Base-by-base conservation (phyloP, 2,113 vertebrate genomes). In the Podarcis muralis region DNA sequence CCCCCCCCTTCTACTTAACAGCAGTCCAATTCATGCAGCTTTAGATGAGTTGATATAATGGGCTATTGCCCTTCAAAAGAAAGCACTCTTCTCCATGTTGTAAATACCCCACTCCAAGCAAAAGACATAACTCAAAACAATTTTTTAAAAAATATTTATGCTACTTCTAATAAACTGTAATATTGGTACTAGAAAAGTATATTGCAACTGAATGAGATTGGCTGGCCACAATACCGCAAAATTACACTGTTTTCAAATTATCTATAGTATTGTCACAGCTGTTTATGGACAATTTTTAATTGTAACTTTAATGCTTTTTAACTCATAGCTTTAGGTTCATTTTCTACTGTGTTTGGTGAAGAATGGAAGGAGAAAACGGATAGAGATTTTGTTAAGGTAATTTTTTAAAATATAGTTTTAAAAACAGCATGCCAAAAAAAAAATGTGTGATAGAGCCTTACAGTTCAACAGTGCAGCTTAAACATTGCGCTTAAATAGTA, bases 321-420 rank as follows among this genome's bases (percentile, higher is more conserved):
- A 91, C 86, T 94, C 96, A 89, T 94, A 99, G 99, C 98, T 91
- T 98, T 99, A 96, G 99, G 98, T 96, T 99, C 98, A 91, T 99
- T 99, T 97, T 99, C 98, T 91, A 97, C 97, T 96, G 98, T 99
- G 74, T 99, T 99, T 96, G 99, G 99, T 95, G 97, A 96, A 91
- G 99, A 99, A 97, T 99, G 99, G 99, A 99, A 98, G 96, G 98
- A 99, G 97, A 99, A 99, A 97, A 99, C 98, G n/a, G 98, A 98
- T 93, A 98, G 99, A 96, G 98, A 99, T 97, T 99, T 99, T 95
- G 96, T 98, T 96, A 98, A 98, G 98, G 99, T 99, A 98, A 98
- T 92, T 86, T 81, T 66, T 62, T 69, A 1, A 80, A 62, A 20
- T 89, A 86, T 83, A 22, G 43, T 59, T 87, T 32, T 30, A 62